A percentile compares a stretch with the other conserved stretches of the same genome.
phyloP scores from a whole-genome alignment of 1,140 invertebrate species.

The Zaprionus ghesquierei region DNA sequence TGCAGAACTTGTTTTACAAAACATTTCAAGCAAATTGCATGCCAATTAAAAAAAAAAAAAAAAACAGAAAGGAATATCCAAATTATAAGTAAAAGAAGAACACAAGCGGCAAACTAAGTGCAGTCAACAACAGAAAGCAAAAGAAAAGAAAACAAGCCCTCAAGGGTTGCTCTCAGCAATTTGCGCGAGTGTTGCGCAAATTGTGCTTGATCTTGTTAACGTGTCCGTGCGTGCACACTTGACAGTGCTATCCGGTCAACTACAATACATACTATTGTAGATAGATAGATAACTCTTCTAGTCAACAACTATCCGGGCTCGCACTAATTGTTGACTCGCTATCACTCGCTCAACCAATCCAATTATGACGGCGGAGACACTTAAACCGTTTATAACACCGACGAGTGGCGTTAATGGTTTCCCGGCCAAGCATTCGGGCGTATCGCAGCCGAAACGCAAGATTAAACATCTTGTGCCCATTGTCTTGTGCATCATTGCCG shows the following conservation, averaged over 20 bases:
- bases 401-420: conserved; percentile 63
- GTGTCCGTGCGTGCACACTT: conserved; percentile 20
- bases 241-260: conserved; percentile 11
- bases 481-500: conserved; percentile 44
- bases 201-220: conserved; percentile 20
- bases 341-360: conserved; percentile 28
- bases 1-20: conserved; percentile 34
- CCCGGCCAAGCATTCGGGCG: conserved; percentile 54
- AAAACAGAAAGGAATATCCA: no score
- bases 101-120: conserved; percentile 13
- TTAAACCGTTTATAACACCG: conserved; percentile 79
- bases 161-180: conserved; percentile 23
- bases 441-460: conserved; percentile 49
- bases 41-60: conserved; percentile 43
- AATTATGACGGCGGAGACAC: conserved; percentile 81
- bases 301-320: conserved; percentile 9
- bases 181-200: conserved; percentile 23
- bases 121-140: conserved; percentile 15
- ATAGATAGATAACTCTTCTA: conserved; percentile 5
- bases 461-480: conserved; percentile 52
- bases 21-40: conserved; percentile 45
- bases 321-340: conserved; percentile 22
- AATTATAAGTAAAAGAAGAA: conserved; percentile 23
- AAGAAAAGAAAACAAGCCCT: conserved; percentile 5
- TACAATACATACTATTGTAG: neutral